Evolutionary conservation across 2,113 vertebrate species (phyloP), one percentile per base, ranked within the genome.

Genomic region (Otus sunia): DNA sequence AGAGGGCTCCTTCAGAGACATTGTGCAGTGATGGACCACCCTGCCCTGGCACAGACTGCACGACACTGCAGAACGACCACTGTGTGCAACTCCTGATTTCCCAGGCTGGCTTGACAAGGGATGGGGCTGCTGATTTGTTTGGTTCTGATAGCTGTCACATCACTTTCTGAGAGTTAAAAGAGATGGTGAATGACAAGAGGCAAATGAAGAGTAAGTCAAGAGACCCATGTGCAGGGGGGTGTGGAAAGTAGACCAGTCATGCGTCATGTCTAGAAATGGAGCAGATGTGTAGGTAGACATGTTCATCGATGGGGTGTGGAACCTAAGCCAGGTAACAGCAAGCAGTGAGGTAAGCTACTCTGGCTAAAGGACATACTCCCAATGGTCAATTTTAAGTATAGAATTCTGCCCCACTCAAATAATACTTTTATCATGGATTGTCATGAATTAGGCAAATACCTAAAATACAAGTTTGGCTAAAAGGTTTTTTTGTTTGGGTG

Each of bases 51-150:
- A 25, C 8, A 8, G 49, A 8, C 23, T 6, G 29, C 20, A 10
- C 27, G 8, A 14, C 10, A 2, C 29, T 0, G 5, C 49, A 25
- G 17, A n/a, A 25, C 0, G 1, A 52, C 13, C 12, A 5, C 11
- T 6, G 15, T 10, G 14, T 1, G 0, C 26, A n/a, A 10, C 25
- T 1, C 2, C 37, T 13, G 16, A 8, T 59, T 77, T 62, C 75
- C 71, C 69, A 39, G n/a, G 22, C 15, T 19, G 63, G 32, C 22
- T 5, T 59, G 49, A 6, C 0, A 19, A 78, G 37, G 39, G 41
- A 62, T 32, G 64, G 27, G 58, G 41, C 32, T 92, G 77, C 27
- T 72, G 77, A 15, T 58, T 47, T 43, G 27, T 63, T 56, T 53
- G 62, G n/a, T 72, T 80, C 59, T 52, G 47, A 68, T n/a, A 17